Conservation (phyloP, 2,888 invertebrate genomes). For the Phasia obesa region DNA sequence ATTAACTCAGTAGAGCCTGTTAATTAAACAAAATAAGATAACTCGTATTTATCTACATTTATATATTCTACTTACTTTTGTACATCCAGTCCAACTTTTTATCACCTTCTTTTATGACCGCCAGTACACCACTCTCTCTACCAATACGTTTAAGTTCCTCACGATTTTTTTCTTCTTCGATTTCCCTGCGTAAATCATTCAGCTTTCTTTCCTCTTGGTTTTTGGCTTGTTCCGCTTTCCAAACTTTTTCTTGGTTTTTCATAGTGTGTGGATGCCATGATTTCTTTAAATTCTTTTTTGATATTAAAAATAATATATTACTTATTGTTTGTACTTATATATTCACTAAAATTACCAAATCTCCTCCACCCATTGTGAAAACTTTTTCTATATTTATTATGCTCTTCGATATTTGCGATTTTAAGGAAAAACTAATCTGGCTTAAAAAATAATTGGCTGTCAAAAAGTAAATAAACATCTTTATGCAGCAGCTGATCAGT, state of each 20-base stretch:
- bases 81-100: constrained; percentile 94
- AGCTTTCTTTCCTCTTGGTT: constrained; percentile 87
- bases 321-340: background rate
- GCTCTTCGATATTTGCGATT: background rate
- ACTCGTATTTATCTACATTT: background rate
- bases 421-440: background rate
- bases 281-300: constrained; percentile 87
- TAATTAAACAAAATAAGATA: background rate
- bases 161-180: constrained; percentile 86
- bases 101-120: constrained; percentile 82
- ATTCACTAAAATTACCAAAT: constrained; percentile 75
- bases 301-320: background rate
- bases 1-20: constrained; percentile 75
- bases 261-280: constrained; percentile 91
- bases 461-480: no score
- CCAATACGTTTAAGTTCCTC: constrained; percentile 87
- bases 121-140: constrained; percentile 83
- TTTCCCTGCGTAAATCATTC: constrained; percentile 87
- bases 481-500: no score
- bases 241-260: constrained; percentile 90
- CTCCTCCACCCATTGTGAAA: constrained; percentile 79
- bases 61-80: constrained; percentile 83
- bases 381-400: background rate
- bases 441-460: background rate
- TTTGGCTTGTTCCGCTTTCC: constrained; percentile 90